phyloP scores from a whole-genome alignment of 2,113 vertebrate genomes.

The Lophotis ruficrista region DNA sequence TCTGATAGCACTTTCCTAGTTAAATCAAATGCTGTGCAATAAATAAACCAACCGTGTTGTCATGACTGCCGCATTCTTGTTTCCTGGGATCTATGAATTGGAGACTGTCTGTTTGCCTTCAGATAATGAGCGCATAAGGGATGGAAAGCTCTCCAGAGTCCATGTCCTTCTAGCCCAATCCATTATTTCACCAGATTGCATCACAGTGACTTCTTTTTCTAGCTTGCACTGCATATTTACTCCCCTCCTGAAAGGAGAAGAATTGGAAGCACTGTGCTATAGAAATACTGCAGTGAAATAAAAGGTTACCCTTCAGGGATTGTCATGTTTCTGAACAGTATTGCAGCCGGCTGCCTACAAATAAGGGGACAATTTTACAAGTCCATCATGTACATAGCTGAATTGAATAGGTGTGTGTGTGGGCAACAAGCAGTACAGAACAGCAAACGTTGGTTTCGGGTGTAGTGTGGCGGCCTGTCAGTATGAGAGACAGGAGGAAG shows the following conservation, averaged over 20 bases:
- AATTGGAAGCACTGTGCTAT: neutral
- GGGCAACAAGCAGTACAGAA: neutral
- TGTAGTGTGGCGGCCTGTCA: neutral
- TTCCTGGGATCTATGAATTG: neutral
- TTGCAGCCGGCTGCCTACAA: neutral
- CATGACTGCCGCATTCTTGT: neutral
- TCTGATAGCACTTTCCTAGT: neutral
- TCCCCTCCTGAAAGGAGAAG: neutral
- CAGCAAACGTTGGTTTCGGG: rapidly evolving
- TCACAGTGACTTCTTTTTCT: neutral
- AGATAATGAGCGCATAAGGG: slow-evolving; percentile 8
- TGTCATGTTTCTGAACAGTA: neutral
- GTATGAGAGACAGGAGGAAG: neutral
- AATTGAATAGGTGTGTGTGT: neutral
- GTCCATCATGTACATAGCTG: rapidly evolving
- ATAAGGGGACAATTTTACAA: neutral
- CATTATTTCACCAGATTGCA: neutral
- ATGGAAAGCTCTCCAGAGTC: neutral
- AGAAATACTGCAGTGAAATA: neutral
- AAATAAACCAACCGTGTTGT: neutral
- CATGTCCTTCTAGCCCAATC: neutral
- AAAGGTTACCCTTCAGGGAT: neutral
- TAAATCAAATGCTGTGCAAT: slow-evolving; percentile 40
- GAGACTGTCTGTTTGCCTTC: neutral
- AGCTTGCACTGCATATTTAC: neutral